Base-by-base conservation (phyloP, 2,888 invertebrate species). In the Asteroscopus sphinx region DNA sequence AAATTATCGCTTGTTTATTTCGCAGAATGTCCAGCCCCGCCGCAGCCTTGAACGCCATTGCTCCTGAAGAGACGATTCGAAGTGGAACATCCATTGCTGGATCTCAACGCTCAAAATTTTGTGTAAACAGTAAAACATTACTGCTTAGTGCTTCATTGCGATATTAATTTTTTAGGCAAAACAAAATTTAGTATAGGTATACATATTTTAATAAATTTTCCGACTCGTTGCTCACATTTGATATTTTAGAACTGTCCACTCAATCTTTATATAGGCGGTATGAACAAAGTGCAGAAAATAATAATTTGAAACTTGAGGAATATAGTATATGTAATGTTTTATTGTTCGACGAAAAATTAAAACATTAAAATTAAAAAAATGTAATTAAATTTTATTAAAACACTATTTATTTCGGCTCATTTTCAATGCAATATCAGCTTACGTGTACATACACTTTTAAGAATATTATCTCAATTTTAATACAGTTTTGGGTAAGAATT, bases 1-100 rank as follows among this genome's bases (percentile, higher is more conserved):
- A 77, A 73, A 33, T 0, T 57, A 16, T 37, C 42, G 42, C 61
- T 65, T 56, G 25, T 67, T 9, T 80, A 68, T 71, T 71, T 86
- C 90, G 33, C 91, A 96, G 96, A 90, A 87, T 96, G 96, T 85
- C 95, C 95, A 60, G 93, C 95, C 0, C 86, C 91, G 21, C 86
- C 88, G 39, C 82, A 86, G 58, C 76, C 86, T 44, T 91, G 86
- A 91, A 83, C 44, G 3, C 40, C 40, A 35, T 28, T 16, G 47
- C 62, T 49, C 57, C 44, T 28, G 45, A 51, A 63, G 64, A 69
- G n/a, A 61, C 28, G 46, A 63, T 59, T 77, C 62, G 76, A 80
- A 73, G 26, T 48, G 76, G 71, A 79, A 76, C 66, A 79, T 81
- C 81, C 67, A 73, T 59, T 63, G 65, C 74, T 77, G 76, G 85